A percentile compares a stretch with the other conserved stretches of the same genome.
Conservation (phyloP, 2,888 invertebrate genomes). For the Ramazzottius varieornatus region DNA sequence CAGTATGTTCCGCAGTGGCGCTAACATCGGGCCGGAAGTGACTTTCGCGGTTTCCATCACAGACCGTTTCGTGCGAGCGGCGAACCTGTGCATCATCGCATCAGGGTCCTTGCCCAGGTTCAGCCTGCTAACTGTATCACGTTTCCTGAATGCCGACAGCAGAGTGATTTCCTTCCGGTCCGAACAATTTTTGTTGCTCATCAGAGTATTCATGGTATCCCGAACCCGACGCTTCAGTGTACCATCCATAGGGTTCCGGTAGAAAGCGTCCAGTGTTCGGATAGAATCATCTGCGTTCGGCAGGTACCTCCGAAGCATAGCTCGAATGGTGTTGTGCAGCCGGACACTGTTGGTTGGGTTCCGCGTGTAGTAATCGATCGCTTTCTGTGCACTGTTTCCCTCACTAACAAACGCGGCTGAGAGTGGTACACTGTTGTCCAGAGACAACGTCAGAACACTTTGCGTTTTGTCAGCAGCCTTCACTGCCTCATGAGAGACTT, state of each 20-base stretch:
- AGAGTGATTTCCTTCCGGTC: too few relatives aligned
- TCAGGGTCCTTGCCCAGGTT: too few relatives aligned
- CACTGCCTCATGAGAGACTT: too few relatives aligned
- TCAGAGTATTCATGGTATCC: not conserved
- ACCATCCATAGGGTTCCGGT: not conserved
- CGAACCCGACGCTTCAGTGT: not conserved
- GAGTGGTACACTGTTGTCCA: too few relatives aligned
- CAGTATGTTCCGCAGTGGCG: not conserved
- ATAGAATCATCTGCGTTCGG: not conserved
- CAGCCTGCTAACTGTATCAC: too few relatives aligned
- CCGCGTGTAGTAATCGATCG: not conserved
- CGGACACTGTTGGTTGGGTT: not conserved
- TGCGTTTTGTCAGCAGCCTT: too few relatives aligned
- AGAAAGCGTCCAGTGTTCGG: not conserved
- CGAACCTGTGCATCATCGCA: too few relatives aligned
- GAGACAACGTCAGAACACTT: too few relatives aligned
- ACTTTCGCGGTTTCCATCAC: too few relatives aligned
- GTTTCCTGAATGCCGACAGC: too few relatives aligned
- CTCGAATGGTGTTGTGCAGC: not conserved
- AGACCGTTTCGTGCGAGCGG: too few relatives aligned
- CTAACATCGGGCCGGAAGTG: not conserved
- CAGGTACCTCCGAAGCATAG: not conserved
- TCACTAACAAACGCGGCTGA: too few relatives aligned
- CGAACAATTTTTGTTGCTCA: not conserved
- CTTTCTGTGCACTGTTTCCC: not conserved